Evolutionary conservation across 2,888 invertebrate genomes (phyloP).

Genomic region (Stenichneumon culpator): DNA sequence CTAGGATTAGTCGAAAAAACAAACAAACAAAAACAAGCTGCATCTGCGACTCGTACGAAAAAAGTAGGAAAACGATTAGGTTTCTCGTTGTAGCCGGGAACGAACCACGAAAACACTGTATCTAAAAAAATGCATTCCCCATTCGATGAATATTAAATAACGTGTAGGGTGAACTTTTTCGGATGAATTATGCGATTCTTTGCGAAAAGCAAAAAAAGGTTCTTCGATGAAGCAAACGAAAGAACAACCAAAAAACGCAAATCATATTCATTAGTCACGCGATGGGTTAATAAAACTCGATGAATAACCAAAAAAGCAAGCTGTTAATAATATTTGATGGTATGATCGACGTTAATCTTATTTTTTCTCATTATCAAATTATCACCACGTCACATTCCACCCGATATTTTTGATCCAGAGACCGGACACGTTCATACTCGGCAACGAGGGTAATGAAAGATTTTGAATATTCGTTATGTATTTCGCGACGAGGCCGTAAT

Average conservation of each 20-base stretch:
- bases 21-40: constrained; percentile 23
- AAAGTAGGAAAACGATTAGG: constrained; percentile 23
- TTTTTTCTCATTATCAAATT: constrained; percentile 39
- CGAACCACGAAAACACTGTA: constrained; percentile 4
- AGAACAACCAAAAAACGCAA: constrained; percentile 44
- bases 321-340: constrained; percentile 52
- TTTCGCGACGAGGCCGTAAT: constrained; percentile 78
- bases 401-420: constrained; percentile 78
- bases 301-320: constrained; percentile 55
- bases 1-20: constrained; percentile 51
- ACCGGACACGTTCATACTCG: constrained; percentile 79
- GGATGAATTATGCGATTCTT: neutral
- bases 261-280: constrained; percentile 58
- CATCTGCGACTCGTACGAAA: constrained; percentile 24
- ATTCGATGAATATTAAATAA: neutral
- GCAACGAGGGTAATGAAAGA: constrained; percentile 75
- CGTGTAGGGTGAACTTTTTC: neutral
- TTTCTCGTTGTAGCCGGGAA: neutral
- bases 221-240: constrained; percentile 25
- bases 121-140: constrained; percentile 37
- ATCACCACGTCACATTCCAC: constrained; percentile 78
- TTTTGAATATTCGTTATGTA: constrained; percentile 78
- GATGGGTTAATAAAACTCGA: constrained; percentile 58
- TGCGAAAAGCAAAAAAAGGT: constrained; percentile 17
- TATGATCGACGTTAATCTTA: constrained; percentile 14